Evolutionary conservation across 2,888 invertebrate species (phyloP).

Genomic region (Uloborus plumipes): DNA sequence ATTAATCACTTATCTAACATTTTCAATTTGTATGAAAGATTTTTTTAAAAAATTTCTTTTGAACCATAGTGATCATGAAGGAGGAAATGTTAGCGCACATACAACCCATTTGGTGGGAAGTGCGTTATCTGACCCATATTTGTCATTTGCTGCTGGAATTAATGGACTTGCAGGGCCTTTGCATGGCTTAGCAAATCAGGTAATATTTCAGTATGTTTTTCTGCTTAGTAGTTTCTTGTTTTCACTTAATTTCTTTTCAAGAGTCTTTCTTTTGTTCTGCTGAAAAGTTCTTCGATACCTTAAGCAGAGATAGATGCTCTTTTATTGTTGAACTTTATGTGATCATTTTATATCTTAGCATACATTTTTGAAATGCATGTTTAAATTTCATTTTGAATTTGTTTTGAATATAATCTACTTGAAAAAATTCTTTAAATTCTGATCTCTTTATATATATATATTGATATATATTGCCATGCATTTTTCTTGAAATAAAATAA

Average conservation of each 20-base stretch:
- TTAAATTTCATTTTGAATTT: too few relatives aligned
- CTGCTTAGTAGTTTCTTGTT: neutral
- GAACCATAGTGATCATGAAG: slow-evolving; percentile 87
- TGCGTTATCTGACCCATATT: slow-evolving; percentile 92
- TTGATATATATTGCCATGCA: too few relatives aligned
- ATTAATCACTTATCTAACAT: neutral
- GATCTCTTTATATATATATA: too few relatives aligned
- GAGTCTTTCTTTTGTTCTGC: neutral
- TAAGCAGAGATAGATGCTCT: too few relatives aligned
- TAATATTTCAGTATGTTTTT: slow-evolving; percentile 72
- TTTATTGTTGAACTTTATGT: too few relatives aligned
- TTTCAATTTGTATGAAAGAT: neutral
- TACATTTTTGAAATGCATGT: too few relatives aligned
- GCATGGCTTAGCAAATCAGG: slow-evolving; percentile 96
- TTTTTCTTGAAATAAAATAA: too few relatives aligned
- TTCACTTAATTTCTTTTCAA: neutral
- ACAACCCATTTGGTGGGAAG: slow-evolving; percentile 94
- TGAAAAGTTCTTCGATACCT: neutral
- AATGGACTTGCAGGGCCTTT: slow-evolving; percentile 95
- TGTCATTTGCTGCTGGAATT: slow-evolving; percentile 92
- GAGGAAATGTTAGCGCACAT: slow-evolving; percentile 96
- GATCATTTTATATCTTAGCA: too few relatives aligned
- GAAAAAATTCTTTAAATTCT: too few relatives aligned
- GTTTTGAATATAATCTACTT: too few relatives aligned
- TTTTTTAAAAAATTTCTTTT: neutral